phyloP scores from a whole-genome alignment of 2,888 invertebrate genomes.

The Noctua fimbriata region DNA sequence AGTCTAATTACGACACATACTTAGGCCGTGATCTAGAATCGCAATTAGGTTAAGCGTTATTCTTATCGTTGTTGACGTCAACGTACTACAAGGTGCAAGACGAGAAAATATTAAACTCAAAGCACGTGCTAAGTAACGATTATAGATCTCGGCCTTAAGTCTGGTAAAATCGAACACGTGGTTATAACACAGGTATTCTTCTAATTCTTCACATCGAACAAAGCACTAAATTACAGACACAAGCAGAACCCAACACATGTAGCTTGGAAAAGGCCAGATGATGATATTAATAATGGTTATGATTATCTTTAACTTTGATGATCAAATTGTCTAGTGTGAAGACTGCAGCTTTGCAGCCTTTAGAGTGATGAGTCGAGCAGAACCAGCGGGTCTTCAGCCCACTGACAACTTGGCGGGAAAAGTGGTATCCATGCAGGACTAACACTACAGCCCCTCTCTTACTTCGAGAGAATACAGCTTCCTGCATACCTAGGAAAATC shows the following conservation, averaged over 20 bases:
- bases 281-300: background rate
- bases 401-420: background rate
- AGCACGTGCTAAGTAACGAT: background rate
- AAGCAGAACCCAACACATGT: background rate
- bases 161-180: background rate
- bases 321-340: constrained; percentile 13
- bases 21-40: background rate
- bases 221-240: background rate
- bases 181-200: background rate
- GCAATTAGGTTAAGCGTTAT: background rate
- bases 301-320: background rate
- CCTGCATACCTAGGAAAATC: constrained; percentile 2
- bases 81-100: background rate
- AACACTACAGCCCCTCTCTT: constrained; percentile 20
- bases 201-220: background rate
- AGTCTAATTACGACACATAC: background rate
- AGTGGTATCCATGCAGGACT: constrained; percentile 3
- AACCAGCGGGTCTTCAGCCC: constrained; percentile 32
- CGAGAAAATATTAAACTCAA: background rate
- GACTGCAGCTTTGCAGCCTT: constrained; percentile 33
- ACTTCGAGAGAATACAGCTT: constrained; percentile 28
- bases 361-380: constrained; percentile 34
- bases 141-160: background rate
- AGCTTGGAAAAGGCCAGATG: background rate
- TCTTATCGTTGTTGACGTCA: background rate